Percentiles rank a stretch among this genome's conserved stretches.
phyloP scores from a whole-genome alignment of 2,888 invertebrate genomes.

The Crioceris asparagi region DNA sequence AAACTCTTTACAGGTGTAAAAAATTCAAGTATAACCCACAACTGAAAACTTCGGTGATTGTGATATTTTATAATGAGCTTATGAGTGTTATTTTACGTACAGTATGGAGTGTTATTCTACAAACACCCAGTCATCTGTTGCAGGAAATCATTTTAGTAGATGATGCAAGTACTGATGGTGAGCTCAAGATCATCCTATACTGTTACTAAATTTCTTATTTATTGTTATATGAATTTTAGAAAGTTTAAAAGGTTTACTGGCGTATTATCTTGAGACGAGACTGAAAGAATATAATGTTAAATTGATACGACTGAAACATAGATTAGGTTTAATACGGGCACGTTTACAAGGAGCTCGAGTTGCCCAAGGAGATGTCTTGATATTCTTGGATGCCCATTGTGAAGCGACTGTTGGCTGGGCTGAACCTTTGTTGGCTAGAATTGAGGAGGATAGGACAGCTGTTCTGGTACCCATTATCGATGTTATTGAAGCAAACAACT shows the following conservation, averaged over 20 bases:
- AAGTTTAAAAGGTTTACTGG: conserved; percentile 62
- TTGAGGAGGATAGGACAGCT: conserved; percentile 67
- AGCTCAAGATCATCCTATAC: no score
- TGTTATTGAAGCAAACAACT: conserved; percentile 71
- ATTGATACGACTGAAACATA: conserved; percentile 61
- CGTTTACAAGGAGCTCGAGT: conserved; percentile 77
- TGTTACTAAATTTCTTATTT: no score
- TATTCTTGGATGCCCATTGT: conserved; percentile 89
- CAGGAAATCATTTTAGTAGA: conserved; percentile 93
- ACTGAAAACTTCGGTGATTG: conserved; percentile 56
- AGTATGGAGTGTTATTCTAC: conserved; percentile 79
- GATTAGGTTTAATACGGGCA: conserved; percentile 83
- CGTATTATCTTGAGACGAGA: conserved; percentile 66
- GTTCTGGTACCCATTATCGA: conserved; percentile 93
- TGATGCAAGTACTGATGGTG: conserved; percentile 74
- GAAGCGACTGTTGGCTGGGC: conserved; percentile 75
- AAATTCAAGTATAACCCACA: conserved; percentile 50
- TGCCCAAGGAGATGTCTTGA: conserved; percentile 68
- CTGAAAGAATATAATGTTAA: conserved; percentile 57
- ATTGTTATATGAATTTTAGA: conserved; percentile 39
- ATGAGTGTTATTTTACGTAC: conserved; percentile 68
- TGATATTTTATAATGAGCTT: conserved; percentile 70
- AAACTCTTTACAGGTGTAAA: conserved; percentile 43
- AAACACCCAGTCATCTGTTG: conserved; percentile 57
- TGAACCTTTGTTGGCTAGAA: conserved; percentile 77